phyloP scores from a whole-genome alignment of 2,797 vertebrate genomes.

The Artibeus jamaicensis region DNA sequence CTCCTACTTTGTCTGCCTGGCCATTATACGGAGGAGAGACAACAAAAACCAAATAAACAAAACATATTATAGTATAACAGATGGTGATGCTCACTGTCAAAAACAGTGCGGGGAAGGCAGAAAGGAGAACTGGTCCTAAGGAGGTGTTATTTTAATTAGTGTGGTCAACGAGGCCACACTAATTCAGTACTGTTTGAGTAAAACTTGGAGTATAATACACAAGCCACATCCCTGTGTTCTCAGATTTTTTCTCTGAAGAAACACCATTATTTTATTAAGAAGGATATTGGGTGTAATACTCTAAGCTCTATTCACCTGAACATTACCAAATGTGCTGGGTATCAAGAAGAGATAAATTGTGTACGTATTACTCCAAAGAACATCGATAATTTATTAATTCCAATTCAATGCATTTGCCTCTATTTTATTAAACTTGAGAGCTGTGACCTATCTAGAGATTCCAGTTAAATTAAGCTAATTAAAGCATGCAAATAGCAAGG shows the following conservation, averaged over 20 bases:
- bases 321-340: conserved; percentile 61
- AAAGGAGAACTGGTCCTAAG: not conserved
- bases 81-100: not conserved
- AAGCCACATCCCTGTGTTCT: too few species aligned
- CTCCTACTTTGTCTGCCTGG: not conserved
- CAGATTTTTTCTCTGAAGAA: not conserved
- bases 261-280: not conserved
- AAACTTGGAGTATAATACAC: not conserved
- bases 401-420: conserved; percentile 75
- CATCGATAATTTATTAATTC: conserved; percentile 79
- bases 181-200: not conserved
- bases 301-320: conserved; percentile 68
- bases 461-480: conserved; percentile 81
- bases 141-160: not conserved
- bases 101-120: not conserved
- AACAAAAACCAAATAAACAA: not conserved
- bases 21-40: not conserved
- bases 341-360: conserved; percentile 79
- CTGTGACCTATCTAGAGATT: conserved; percentile 81
- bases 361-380: conserved; percentile 77
- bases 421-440: conserved; percentile 82
- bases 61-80: not conserved
- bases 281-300: conserved; percentile 54
- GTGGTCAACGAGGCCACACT: not conserved
- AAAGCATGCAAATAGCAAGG: conserved; percentile 73